Percentiles rank a stretch among this genome's conserved stretches.
phyloP scores from a whole-genome alignment of 2,888 invertebrate species.

The Cremastinae sp. region DNA sequence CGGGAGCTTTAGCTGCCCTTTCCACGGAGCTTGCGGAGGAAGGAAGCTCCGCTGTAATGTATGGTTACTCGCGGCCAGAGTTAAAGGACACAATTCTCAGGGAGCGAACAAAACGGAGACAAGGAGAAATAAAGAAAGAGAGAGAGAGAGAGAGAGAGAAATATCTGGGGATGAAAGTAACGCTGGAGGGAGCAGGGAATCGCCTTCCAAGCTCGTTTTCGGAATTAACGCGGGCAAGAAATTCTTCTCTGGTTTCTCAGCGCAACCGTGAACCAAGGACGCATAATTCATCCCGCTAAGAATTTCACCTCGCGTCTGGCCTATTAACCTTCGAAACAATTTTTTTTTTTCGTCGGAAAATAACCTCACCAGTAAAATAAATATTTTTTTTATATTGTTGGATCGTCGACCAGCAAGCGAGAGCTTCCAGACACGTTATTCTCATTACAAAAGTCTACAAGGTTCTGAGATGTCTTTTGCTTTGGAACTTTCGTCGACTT shows the following conservation, averaged over 20 bases:
- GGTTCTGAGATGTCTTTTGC: too few species aligned
- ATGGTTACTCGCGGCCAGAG: conserved; percentile 54
- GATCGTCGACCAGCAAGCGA: too few species aligned
- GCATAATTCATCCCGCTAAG: conserved; percentile 30
- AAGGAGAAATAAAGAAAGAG: conserved; percentile 23
- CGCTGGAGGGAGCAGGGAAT: conserved; percentile 11
- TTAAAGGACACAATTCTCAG: conserved; percentile 53
- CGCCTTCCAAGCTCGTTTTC: conserved; percentile 50
- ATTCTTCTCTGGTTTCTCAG: conserved; percentile 31
- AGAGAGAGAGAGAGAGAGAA: conserved; percentile 37
- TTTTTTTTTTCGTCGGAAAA: too few species aligned
- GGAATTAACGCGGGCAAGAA: conserved; percentile 55
- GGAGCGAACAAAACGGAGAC: conserved; percentile 52
- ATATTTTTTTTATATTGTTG: too few species aligned
- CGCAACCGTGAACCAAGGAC: not conserved
- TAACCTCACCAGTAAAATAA: too few species aligned
- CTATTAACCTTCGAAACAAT: conserved; percentile 3
- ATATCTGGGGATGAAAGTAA: conserved; percentile 44
- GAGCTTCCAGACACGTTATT: too few species aligned
- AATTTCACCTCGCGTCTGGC: conserved; percentile 13
- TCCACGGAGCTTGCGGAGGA: conserved; percentile 38
- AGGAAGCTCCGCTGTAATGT: conserved; percentile 59
- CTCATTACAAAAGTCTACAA: too few species aligned
- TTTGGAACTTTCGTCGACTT: not conserved
- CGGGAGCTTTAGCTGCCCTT: conserved; percentile 39